Base-by-base conservation (phyloP, 2,888 invertebrate species). In the Idaea aversata region DNA sequence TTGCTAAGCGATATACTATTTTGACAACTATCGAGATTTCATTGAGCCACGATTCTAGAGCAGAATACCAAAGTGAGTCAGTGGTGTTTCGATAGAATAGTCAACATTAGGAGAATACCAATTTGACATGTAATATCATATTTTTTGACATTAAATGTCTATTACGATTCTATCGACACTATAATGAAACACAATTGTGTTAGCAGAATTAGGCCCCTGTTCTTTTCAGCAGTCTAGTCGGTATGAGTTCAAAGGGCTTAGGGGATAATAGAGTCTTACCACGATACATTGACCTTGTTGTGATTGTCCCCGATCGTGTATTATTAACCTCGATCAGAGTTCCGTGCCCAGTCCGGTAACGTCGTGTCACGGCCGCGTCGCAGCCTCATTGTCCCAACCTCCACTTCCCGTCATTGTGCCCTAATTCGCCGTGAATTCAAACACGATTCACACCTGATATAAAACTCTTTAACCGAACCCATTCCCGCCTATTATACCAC, bases 391-490 rank as follows among this genome's bases (percentile, higher is more conserved):
- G 91, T 92, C 79, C 73, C 74, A 77, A 78, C 82, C 88, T 87
- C 87, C 83, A 86, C 84, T 93, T 93, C 93, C 93, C 90, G 88
- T 85, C 87, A 93, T 93, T 93, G 93, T 93, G 77, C 79, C 80
- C 76, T 87, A 86, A 93, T 82, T 70, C 69, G 74, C 88, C 92
- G 86, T 88, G 93, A 93, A 93, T 86, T 84, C 80, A 85, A 85
- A 84, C 84, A 83, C 85, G 83, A 83, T 85, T 85, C 79, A 78
- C 76, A 78, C 73, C 47, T 82, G 78, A 86, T 92, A 93, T 93
- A 93, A 91, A 91, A 91, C 84, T 82, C 81, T 85, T 88, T 86
- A 79, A 77, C 73, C 81, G 77, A 79, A 71, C 76, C 68, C 69
- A 76, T 72, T 78, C 81, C 78, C 78, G 81, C 77, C 82, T 87